Evolutionary conservation across 2,113 vertebrate species (phyloP).

Genomic region (Coryphaenoides rupestris): DNA sequence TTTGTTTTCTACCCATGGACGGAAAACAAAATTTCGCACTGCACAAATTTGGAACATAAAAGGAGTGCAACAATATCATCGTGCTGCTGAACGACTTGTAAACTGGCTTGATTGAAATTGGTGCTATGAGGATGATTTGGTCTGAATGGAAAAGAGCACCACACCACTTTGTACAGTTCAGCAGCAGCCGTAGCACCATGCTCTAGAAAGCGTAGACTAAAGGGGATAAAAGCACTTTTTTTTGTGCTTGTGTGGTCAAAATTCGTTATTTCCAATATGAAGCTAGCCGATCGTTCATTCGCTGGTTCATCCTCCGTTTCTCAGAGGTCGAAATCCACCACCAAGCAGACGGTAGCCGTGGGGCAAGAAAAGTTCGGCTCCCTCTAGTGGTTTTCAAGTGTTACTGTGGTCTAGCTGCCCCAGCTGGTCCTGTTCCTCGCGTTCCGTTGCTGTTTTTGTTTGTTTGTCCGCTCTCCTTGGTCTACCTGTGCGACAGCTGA

Average conservation of each 20-base stretch:
- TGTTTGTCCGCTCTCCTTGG: background rate
- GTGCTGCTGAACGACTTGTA: background rate
- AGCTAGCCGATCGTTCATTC: conserved; percentile 37
- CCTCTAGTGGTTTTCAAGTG: conserved; percentile 71
- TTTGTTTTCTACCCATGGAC: no score
- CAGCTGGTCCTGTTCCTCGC: background rate
- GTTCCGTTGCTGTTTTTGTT: conserved; percentile 10
- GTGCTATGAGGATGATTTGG: conserved; percentile 31
- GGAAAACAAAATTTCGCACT: background rate
- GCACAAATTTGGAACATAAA: conserved; percentile 15
- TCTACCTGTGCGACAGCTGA: conserved; percentile 80
- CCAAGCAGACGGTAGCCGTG: conserved; percentile 7
- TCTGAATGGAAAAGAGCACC: conserved; percentile 28
- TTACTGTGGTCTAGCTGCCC: conserved; percentile 16
- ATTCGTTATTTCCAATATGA: conserved; percentile 27
- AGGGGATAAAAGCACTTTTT: background rate
- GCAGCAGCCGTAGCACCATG: background rate
- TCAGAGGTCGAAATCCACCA: conserved; percentile 1
- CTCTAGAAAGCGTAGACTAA: no score
- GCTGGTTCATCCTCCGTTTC: conserved; percentile 15
- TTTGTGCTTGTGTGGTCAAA: conserved; percentile 17
- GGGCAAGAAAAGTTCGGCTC: conserved; percentile 21
- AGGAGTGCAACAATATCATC: conserved; percentile 12
- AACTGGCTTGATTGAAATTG: background rate
- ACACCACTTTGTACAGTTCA: conserved; percentile 23